phyloP scores from a whole-genome alignment of 1,140 invertebrate species.

The Zophobas atratus region DNA sequence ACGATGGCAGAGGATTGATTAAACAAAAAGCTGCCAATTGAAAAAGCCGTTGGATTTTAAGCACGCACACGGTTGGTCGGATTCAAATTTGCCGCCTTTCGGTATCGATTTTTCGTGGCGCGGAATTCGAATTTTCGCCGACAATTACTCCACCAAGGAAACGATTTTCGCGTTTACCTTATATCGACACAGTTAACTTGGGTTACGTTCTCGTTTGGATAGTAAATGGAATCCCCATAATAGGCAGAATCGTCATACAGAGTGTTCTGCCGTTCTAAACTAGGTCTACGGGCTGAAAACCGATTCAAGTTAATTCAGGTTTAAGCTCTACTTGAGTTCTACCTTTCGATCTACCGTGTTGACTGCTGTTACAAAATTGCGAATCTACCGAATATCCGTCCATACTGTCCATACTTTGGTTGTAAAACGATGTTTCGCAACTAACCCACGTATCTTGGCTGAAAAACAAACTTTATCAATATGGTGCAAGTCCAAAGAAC shows the following conservation, averaged over 20 bases:
- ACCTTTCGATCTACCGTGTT: slow-evolving; percentile 25
- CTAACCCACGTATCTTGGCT: slow-evolving; percentile 66
- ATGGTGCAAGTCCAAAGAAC: neutral
- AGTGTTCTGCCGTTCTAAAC: slow-evolving; percentile 85
- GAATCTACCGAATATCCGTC: slow-evolving; percentile 70
- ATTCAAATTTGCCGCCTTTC: too few relatives aligned
- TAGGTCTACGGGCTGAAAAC: slow-evolving; percentile 75
- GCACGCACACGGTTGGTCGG: too few relatives aligned
- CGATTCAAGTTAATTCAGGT: slow-evolving; percentile 44
- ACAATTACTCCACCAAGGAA: neutral
- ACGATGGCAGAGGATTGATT: too few relatives aligned
- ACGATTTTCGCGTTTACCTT: slow-evolving; percentile 20
- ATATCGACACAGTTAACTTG: slow-evolving; percentile 57
- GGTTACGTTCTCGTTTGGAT: slow-evolving; percentile 55
- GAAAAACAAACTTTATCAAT: slow-evolving; percentile 51
- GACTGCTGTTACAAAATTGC: slow-evolving; percentile 65
- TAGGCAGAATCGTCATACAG: slow-evolving; percentile 80
- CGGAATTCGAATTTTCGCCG: slow-evolving; percentile 1
- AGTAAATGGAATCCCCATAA: slow-evolving; percentile 59
- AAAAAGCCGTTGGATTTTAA: too few relatives aligned
- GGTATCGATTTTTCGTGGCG: neutral
- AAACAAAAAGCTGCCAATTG: too few relatives aligned
- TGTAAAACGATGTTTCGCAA: slow-evolving; percentile 60
- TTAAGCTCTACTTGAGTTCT: neutral
- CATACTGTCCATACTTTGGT: slow-evolving; percentile 63